Percentiles rank a stretch among this genome's conserved stretches.
Conservation (phyloP, 2,888 invertebrate species). For the Drosophila phalerata region DNA sequence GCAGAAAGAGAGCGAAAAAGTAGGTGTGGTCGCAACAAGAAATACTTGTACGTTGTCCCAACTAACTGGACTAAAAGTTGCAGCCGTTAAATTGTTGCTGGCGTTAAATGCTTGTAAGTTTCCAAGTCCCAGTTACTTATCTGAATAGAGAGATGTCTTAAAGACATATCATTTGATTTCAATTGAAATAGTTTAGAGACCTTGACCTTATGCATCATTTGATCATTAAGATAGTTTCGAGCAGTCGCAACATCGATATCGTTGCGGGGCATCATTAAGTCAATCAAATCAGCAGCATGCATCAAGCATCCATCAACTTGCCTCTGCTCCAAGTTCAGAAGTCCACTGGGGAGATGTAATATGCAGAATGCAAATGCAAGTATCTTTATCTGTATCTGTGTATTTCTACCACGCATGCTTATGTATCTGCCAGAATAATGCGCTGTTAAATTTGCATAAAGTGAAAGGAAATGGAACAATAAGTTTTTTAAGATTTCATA, state of each 20-base stretch:
- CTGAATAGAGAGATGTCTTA: neutral
- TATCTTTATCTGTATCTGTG: conserved; percentile 9
- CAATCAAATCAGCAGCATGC: conserved; percentile 57
- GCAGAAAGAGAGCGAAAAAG: neutral
- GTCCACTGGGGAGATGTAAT: conserved; percentile 3
- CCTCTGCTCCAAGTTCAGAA: conserved; percentile 12
- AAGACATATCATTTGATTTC: conserved; percentile 3
- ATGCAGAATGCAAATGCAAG: conserved; percentile 50
- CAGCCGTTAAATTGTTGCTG: conserved; percentile 23
- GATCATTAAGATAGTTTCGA: conserved; percentile 26
- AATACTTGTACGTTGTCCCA: neutral
- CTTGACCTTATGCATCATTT: conserved; percentile 35
- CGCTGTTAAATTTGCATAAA: conserved; percentile 75
- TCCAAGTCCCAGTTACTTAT: neutral
- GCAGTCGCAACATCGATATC: conserved; percentile 9
- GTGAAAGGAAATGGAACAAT: conserved; percentile 78
- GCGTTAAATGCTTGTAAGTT: neutral
- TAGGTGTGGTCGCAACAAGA: neutral
- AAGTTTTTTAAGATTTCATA: conserved; percentile 68
- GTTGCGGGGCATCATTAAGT: conserved; percentile 48
- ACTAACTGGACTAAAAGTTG: conserved; percentile 9
- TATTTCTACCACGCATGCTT: conserved; percentile 18
- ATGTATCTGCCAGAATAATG: conserved; percentile 56
- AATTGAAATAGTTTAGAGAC: conserved; percentile 16
- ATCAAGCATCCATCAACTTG: conserved; percentile 28